These are phyloP conservation scores for Branchipolynoe longqiensis DNA, from an alignment of 2,888 invertebrate genomes.

Conservation along the genomic window DNA sequence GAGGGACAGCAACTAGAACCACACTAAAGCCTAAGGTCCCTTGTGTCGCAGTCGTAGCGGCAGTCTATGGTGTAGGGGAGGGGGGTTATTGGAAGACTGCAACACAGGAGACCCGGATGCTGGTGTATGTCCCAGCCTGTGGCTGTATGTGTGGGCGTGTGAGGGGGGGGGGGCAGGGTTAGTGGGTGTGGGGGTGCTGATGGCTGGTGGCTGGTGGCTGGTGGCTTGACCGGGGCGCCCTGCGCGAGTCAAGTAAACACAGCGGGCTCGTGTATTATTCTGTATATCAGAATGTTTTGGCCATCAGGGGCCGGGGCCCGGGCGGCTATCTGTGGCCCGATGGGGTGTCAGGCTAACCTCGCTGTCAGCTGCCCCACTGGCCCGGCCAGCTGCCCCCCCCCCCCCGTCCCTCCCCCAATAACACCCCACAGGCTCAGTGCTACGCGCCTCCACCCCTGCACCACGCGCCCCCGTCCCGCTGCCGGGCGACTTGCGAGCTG, in stretches of 20 bases:
- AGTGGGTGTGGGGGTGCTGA: too few relatives aligned
- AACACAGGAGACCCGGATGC: too few relatives aligned
- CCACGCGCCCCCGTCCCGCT: neutral
- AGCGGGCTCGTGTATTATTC: conserved; percentile 12
- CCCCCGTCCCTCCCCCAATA: neutral
- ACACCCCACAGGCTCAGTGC: neutral
- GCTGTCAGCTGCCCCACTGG: neutral
- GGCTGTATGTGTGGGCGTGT: neutral
- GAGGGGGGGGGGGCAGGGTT: too few relatives aligned
- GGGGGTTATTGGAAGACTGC: too few relatives aligned
- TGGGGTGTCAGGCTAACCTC: conserved; percentile 10
- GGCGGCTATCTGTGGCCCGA: neutral
- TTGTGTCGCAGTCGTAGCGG: too few relatives aligned
- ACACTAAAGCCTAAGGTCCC: too few relatives aligned
- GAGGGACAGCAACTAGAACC: too few relatives aligned
- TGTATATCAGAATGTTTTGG: conserved; percentile 53
- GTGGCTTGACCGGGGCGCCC: conserved; percentile 5
- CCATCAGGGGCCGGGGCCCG: conserved; percentile 21
- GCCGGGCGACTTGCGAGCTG: neutral
- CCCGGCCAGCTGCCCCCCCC: neutral
- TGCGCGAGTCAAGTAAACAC: conserved; percentile 46
- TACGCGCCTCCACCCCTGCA: neutral
- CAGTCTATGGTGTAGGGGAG: too few relatives aligned
- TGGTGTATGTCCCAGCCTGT: neutral
- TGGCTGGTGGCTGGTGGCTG: neutral